Conservation (phyloP, 2,888 invertebrate species). For the Cheilosia grossa region DNA sequence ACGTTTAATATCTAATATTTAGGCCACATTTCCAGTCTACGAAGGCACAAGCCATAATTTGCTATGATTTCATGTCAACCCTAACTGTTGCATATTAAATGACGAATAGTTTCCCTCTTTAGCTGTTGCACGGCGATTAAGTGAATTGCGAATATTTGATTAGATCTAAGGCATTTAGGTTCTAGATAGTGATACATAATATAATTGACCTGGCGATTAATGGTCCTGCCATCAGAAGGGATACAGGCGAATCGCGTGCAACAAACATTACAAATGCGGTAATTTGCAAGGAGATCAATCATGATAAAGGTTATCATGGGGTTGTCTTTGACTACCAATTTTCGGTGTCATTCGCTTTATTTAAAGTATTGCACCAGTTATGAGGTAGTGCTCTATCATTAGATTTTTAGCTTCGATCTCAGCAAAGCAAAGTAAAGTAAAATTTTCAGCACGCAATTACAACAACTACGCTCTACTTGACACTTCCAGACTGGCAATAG, state of each 20-base stretch:
- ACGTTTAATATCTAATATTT: not conserved
- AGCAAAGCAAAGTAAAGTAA: too few relatives aligned
- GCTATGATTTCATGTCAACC: too few relatives aligned
- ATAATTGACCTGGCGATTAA: not conserved
- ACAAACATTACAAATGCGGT: not conserved
- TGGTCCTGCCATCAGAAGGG: not conserved
- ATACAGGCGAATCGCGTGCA: not conserved
- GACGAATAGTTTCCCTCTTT: not conserved
- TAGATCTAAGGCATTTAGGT: not conserved
- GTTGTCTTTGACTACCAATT: too few relatives aligned
- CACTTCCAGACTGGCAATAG: too few relatives aligned
- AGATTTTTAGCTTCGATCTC: too few relatives aligned
- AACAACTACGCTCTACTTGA: too few relatives aligned
- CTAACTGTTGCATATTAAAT: not conserved
- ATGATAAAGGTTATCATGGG: not conserved
- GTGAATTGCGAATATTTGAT: not conserved
- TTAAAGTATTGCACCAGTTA: too few relatives aligned
- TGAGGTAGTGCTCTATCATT: too few relatives aligned
- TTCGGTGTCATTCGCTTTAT: too few relatives aligned
- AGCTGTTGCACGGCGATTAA: not conserved
- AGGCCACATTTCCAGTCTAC: not conserved
- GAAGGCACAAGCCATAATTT: too few relatives aligned
- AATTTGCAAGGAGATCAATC: not conserved
- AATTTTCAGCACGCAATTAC: too few relatives aligned
- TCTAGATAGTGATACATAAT: too few relatives aligned